Base-by-base conservation (phyloP, 2,113 vertebrate genomes). In the Cairina moschata region DNA sequence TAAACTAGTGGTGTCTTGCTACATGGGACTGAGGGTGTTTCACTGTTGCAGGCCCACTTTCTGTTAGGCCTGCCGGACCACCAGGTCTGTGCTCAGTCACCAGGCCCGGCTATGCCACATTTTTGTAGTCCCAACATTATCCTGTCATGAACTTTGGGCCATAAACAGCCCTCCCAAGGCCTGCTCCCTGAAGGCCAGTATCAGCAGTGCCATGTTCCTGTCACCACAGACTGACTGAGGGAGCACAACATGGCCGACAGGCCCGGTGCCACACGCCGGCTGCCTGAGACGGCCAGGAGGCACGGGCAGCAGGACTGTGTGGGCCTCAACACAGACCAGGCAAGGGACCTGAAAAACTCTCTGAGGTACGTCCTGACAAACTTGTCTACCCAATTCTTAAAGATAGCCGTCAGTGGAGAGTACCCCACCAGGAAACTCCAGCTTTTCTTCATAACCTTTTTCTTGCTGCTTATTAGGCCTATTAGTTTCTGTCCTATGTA, bases 51-150 rank as follows among this genome's bases (percentile, higher is more conserved):
- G n/a, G 17, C 65, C 50, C 20, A 2, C 36, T 1, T 11, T 4
- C 25, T 1, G 11, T 4, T 18, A 66, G 54, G 59, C 26, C 48
- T 0, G 2, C 36, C 58, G 7, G 72, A 50, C n/a, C 34, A 1
- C 28, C 4, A 1, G 3, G 38, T 18, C 26, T 22, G 1, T 21
- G 0, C 32, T 18, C 5, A 8, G 0, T 16, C 38, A 2, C 12
- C 0, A 3, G 21, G 3, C 13, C 67, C 58, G 48, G 29, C 22
- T 52, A 9, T 26, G 23, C 11, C 59, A 1, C 4, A 0, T 20
- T 46, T 46, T 34, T 29, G 38, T 32, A 17, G 13, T 32, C 22
- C 59, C 66, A 18, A 34, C 5, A 0, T 0, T 3, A 36, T 56
- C 73, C 72, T 60, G 34, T 50, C 0, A 0, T 8, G 74, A 66